These are phyloP conservation scores for Polymixis lichenea DNA, from an alignment of 2,888 invertebrate genomes.

Conservation along the genomic window DNA sequence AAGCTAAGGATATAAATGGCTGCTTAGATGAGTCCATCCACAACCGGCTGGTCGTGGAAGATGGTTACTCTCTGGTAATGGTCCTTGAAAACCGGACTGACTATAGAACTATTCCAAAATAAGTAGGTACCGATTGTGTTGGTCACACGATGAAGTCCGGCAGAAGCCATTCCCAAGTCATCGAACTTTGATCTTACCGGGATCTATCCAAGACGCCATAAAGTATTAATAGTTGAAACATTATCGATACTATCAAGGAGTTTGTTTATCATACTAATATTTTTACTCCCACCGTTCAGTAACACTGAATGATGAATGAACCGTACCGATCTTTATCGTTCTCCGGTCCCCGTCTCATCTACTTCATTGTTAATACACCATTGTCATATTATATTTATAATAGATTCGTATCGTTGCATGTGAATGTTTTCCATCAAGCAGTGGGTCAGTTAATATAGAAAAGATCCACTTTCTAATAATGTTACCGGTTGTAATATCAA, in stretches of 20 bases:
- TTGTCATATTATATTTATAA: constrained; percentile 86
- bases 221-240: constrained; percentile 73
- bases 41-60: too few species aligned
- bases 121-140: background rate
- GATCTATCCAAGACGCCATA: constrained; percentile 53
- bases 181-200: constrained; percentile 47
- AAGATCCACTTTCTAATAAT: constrained; percentile 78
- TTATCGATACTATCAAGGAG: constrained; percentile 73
- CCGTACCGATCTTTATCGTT: constrained; percentile 77
- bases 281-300: constrained; percentile 70
- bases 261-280: constrained; percentile 76
- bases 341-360: constrained; percentile 73
- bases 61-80: background rate
- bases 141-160: background rate
- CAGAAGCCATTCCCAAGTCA: constrained; percentile 44
- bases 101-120: background rate
- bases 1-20: too few species aligned
- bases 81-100: background rate
- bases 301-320: constrained; percentile 82
- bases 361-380: constrained; percentile 83
- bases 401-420: constrained; percentile 78
- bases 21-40: too few species aligned
- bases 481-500: constrained; percentile 84
- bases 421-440: constrained; percentile 74
- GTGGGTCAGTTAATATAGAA: constrained; percentile 68